Percentiles rank a stretch among this genome's conserved stretches.
Evolutionary conservation across 2,113 vertebrate species (phyloP).

Genomic region (Heloderma charlesbogerti): DNA sequence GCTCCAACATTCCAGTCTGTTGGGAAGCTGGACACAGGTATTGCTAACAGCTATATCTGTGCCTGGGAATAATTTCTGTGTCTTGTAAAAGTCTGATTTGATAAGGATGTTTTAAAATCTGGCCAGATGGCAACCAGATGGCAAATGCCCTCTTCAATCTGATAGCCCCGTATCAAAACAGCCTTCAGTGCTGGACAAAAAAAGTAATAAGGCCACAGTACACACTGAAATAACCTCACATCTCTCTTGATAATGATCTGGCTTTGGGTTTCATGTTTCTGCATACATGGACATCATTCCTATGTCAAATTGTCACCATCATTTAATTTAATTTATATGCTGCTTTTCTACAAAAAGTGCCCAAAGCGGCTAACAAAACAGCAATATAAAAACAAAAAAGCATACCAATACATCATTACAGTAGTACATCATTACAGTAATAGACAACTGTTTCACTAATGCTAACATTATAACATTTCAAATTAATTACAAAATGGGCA

Average conservation of each 20-base stretch:
- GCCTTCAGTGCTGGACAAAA: neutral
- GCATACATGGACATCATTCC: neutral
- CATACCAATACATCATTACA: no score
- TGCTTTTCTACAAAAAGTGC: no score
- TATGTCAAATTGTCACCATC: neutral
- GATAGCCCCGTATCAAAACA: neutral
- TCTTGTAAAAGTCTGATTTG: neutral
- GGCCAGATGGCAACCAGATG: neutral
- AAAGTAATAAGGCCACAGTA: neutral
- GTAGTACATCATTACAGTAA: no score
- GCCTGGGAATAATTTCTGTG: neutral
- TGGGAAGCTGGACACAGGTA: neutral
- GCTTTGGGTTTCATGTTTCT: neutral
- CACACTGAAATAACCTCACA: neutral
- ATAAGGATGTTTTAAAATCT: neutral
- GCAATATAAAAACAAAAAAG: no score
- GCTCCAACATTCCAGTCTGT: neutral
- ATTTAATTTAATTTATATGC: no score
- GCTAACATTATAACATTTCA: no score
- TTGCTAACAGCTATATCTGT: neutral
- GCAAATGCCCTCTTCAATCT: neutral
- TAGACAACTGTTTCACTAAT: no score
- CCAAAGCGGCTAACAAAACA: no score
- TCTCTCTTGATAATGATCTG: neutral
- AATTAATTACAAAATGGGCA: no score